Conservation (phyloP, 2,888 invertebrate species). For the Craniophora ligustri region DNA sequence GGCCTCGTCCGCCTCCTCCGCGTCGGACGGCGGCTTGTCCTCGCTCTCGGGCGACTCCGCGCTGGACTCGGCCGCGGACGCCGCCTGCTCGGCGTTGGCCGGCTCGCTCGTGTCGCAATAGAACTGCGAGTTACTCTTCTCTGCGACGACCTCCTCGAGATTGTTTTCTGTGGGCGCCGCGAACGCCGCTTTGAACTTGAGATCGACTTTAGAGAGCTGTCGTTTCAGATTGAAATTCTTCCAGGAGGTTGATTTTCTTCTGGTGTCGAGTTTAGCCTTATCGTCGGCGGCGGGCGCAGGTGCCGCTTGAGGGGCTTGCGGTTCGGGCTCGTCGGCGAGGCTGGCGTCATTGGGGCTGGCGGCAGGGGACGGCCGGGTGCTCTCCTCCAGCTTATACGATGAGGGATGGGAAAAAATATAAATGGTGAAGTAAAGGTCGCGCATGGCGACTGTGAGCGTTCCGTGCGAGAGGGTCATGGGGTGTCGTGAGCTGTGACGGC, state of each 20-base stretch:
- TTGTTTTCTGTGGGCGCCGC: constrained; percentile 80
- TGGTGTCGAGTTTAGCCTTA: constrained; percentile 77
- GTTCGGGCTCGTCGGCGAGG: constrained; percentile 49
- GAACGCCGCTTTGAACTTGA: constrained; percentile 92
- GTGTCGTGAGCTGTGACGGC: constrained; percentile 39
- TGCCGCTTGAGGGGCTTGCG: constrained; percentile 52
- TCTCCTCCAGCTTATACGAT: constrained; percentile 78
- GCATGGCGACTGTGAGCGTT: constrained; percentile 42
- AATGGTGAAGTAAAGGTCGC: constrained; percentile 69
- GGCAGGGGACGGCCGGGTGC: constrained; percentile 41
- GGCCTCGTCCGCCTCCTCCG: constrained; percentile 57
- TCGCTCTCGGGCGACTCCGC: constrained; percentile 53
- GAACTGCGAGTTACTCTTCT: constrained; percentile 76
- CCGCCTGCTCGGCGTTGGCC: constrained; percentile 45
- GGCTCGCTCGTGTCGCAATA: constrained; percentile 68
- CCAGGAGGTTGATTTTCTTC: constrained; percentile 92
- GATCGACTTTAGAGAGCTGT: constrained; percentile 93
- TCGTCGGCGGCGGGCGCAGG: constrained; percentile 59
- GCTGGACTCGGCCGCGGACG: constrained; percentile 52
- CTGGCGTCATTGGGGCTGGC: constrained; percentile 56
- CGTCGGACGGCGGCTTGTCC: constrained; percentile 53
- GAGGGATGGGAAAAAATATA: constrained; percentile 74
- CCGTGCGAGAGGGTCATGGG: constrained; percentile 35
- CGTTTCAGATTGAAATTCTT: constrained; percentile 94
- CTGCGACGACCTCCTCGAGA: constrained; percentile 66